These are phyloP conservation scores for Mugil cephalus DNA, from an alignment of 2,113 vertebrate species.

Conservation along the genomic window DNA sequence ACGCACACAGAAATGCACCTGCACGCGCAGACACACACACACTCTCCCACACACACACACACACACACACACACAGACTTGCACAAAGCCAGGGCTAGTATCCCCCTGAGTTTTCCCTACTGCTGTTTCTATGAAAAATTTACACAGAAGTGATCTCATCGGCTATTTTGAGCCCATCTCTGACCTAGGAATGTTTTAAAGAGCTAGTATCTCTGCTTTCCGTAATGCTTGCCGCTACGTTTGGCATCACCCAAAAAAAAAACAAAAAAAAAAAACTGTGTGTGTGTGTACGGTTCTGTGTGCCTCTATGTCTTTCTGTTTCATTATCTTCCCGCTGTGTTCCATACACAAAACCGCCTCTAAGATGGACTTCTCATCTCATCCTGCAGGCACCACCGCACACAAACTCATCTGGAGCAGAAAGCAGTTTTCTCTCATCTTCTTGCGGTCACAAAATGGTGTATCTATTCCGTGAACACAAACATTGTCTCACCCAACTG, in stretches of 20 bases:
- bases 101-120: conserved; percentile 79
- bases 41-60: conserved; percentile 8
- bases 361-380: conserved; percentile 33
- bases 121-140: conserved; percentile 85
- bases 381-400: conserved; percentile 6
- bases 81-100: conserved; percentile 67
- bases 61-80: conserved; percentile 46
- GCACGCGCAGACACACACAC: neutral
- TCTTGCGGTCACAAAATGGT: conserved; percentile 18
- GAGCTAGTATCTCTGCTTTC: conserved; percentile 64
- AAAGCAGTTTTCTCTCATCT: conserved; percentile 52
- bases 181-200: conserved; percentile 83
- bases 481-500: conserved; percentile 11
- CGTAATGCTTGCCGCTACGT: conserved; percentile 31
- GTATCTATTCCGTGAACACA: conserved; percentile 22
- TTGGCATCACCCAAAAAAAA: conserved; percentile 20
- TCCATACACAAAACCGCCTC: conserved; percentile 37
- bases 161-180: conserved; percentile 83
- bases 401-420: conserved; percentile 45
- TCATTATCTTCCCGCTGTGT: conserved; percentile 33
- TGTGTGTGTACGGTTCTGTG: neutral
- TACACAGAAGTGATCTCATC: conserved; percentile 85
- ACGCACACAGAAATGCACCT: conserved; percentile 34
- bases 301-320: conserved; percentile 5
- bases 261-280: no score